Percentiles rank a stretch among this genome's conserved stretches.
These are phyloP conservation scores for Pipistrellus kuhlii DNA, from an alignment of 2,797 vertebrate species.

Conservation along the genomic window DNA sequence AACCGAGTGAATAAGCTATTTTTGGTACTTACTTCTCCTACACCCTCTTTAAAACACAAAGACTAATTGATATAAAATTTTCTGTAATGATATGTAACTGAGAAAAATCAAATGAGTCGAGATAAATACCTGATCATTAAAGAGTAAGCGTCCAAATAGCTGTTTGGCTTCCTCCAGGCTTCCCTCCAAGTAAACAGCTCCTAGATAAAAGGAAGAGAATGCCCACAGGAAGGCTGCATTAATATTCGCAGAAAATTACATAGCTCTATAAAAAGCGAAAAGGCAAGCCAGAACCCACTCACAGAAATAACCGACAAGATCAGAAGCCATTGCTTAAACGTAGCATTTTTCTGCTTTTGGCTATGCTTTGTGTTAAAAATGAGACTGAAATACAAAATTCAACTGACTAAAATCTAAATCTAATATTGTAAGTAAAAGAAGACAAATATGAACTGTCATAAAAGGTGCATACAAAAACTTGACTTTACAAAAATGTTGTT, in stretches of 20 bases:
- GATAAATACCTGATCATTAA: slow-evolving; percentile 93
- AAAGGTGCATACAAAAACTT: not conserved
- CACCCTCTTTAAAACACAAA: slow-evolving; percentile 30
- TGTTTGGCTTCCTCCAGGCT: slow-evolving; percentile 95
- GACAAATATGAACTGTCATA: slow-evolving; percentile 29
- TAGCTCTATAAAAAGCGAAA: slow-evolving; percentile 64
- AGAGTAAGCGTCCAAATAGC: slow-evolving; percentile 96
- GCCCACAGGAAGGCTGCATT: slow-evolving; percentile 57
- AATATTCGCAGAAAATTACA: slow-evolving; percentile 77
- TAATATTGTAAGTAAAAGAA: slow-evolving; percentile 18
- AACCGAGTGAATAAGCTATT: not conserved
- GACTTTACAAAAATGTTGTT: not conserved
- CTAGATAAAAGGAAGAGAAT: slow-evolving; percentile 83
- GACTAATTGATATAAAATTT: slow-evolving; percentile 14
- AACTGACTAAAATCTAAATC: slow-evolving; percentile 58
- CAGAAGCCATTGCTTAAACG: slow-evolving; percentile 48
- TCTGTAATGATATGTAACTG: slow-evolving; percentile 6
- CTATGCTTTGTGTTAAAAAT: slow-evolving; percentile 31
- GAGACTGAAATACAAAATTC: slow-evolving; percentile 23
- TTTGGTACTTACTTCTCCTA: not conserved
- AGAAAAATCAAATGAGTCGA: slow-evolving; percentile 63
- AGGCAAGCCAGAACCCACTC: slow-evolving; percentile 56
- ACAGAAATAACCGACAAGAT: not conserved
- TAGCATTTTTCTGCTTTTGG: slow-evolving; percentile 16
- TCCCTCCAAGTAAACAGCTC: slow-evolving; percentile 98